Conservation (phyloP, 1,140 invertebrate genomes). For the Bombus consobrinus region DNA sequence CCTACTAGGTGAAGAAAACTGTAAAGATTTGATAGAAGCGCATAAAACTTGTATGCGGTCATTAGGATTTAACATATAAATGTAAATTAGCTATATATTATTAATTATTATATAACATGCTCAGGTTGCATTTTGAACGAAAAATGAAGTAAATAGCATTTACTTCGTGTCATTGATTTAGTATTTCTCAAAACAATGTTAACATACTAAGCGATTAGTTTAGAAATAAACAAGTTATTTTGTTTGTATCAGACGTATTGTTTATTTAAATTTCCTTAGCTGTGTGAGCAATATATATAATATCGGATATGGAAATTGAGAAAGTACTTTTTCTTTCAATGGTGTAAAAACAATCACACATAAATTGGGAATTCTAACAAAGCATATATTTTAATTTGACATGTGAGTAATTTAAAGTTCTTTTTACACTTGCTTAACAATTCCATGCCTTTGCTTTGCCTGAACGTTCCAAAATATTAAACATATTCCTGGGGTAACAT, state of each 20-base stretch:
- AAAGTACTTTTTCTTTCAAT: not conserved
- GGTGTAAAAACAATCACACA: constrained; percentile 18
- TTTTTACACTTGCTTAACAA: constrained; percentile 66
- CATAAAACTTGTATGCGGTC: constrained; percentile 98
- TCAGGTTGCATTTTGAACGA: constrained; percentile 12
- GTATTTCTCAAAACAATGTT: constrained; percentile 5
- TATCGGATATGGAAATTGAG: not conserved
- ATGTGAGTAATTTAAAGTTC: constrained; percentile 64
- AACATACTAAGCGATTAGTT: not conserved
- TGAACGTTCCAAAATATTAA: constrained; percentile 60
- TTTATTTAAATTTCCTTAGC: not conserved
- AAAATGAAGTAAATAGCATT: constrained; percentile 4
- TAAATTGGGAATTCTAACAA: constrained; percentile 72
- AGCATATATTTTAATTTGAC: constrained; percentile 73
- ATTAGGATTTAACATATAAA: constrained; percentile 96
- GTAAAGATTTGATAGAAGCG: constrained; percentile 94
- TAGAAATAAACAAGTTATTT: constrained; percentile 25
- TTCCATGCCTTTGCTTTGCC: constrained; percentile 63
- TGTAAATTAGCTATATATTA: constrained; percentile 3
- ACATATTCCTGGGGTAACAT: no score
- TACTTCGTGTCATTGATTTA: constrained; percentile 37
- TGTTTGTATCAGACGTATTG: not conserved
- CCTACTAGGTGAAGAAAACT: constrained; percentile 96
- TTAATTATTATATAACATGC: constrained; percentile 3
- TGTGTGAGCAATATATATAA: not conserved